Conservation (phyloP, 2,888 invertebrate species). For the Atethmia centrago region DNA sequence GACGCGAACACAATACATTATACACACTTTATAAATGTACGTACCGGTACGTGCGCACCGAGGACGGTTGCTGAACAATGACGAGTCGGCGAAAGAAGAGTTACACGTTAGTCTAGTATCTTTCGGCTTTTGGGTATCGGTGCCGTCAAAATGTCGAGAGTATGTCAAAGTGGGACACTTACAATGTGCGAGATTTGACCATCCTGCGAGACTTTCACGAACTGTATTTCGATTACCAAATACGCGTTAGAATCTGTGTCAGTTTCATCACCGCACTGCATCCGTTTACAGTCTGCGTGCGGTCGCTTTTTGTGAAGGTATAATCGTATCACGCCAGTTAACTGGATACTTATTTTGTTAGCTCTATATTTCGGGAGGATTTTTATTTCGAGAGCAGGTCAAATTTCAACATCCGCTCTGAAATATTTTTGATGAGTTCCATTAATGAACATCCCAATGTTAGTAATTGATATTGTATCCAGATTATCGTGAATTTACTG, state of each 20-base stretch:
- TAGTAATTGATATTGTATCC: slow-evolving; percentile 7
- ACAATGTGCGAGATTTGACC: slow-evolving; percentile 86
- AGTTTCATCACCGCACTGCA: slow-evolving; percentile 89
- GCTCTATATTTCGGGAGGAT: slow-evolving; percentile 37
- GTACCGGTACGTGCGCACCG: slow-evolving; percentile 78
- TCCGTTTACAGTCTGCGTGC: slow-evolving; percentile 83
- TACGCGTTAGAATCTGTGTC: slow-evolving; percentile 90
- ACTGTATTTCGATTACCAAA: slow-evolving; percentile 90
- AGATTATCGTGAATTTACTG: slow-evolving; percentile 6
- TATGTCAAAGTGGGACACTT: slow-evolving; percentile 84
- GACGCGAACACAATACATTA: slow-evolving; percentile 82
- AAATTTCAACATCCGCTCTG: slow-evolving; percentile 25
- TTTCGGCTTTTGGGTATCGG: slow-evolving; percentile 85
- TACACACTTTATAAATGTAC: slow-evolving; percentile 74
- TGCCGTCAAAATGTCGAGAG: slow-evolving; percentile 87
- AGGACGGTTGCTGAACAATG: slow-evolving; percentile 79
- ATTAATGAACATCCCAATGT: background rate
- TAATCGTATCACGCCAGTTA: slow-evolving; percentile 67
- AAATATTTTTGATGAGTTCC: background rate
- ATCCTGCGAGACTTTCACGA: slow-evolving; percentile 90
- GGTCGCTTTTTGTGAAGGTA: slow-evolving; percentile 79
- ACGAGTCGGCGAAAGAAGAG: slow-evolving; percentile 80
- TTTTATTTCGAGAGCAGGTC: slow-evolving; percentile 34
- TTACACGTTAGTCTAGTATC: slow-evolving; percentile 79
- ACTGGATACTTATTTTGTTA: slow-evolving; percentile 64